Conservation (phyloP, 2,797 vertebrate genomes). For the Eulemur albifrons region DNA sequence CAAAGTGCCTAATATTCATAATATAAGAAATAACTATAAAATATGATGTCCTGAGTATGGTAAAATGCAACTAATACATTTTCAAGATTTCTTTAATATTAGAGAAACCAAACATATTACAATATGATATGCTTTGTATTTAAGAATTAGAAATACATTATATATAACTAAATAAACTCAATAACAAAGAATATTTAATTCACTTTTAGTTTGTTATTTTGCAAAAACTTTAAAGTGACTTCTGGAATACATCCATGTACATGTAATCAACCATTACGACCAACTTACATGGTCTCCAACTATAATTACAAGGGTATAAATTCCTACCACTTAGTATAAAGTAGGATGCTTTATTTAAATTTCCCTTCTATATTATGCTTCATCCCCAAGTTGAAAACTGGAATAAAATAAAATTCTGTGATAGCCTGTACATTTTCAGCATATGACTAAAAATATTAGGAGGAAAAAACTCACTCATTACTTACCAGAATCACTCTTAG, state of each 20-base stretch:
- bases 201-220: slow-evolving; percentile 16
- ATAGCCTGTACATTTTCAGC: neutral
- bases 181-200: slow-evolving; percentile 19
- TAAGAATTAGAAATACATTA: slow-evolving; percentile 37
- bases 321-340: neutral
- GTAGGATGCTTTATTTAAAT: slow-evolving; percentile 23
- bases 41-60: neutral
- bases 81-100: slow-evolving; percentile 44
- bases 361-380: neutral
- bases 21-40: slow-evolving; percentile 5
- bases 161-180: slow-evolving; percentile 12
- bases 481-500: slow-evolving; percentile 57
- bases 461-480: slow-evolving; percentile 13
- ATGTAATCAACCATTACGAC: slow-evolving; percentile 14
- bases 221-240: neutral
- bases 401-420: slow-evolving; percentile 32
- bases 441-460: neutral
- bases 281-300: neutral
- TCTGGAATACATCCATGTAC: neutral
- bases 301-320: neutral
- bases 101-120: slow-evolving; percentile 19
- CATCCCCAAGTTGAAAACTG: neutral
- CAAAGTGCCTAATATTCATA: neutral
- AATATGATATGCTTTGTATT: neutral
- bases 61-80: slow-evolving; percentile 27